Evolutionary conservation across 1,140 invertebrate species (phyloP).

Genomic region (Heliconius melpomene): DNA sequence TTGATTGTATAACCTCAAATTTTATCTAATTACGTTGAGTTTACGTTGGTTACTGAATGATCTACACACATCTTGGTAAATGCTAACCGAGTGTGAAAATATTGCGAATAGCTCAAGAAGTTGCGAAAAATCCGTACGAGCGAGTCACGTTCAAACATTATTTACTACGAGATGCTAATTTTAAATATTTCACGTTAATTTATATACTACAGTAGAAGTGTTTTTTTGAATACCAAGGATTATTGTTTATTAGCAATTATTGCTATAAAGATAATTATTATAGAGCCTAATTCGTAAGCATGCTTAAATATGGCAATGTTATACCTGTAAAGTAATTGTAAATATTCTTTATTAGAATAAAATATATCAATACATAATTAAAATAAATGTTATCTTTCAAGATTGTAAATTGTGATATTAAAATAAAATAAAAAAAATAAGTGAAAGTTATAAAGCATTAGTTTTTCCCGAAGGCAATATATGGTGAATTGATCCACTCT

Average conservation of each 20-base stretch:
- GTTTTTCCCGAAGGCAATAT: too few relatives aligned
- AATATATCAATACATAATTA: too few relatives aligned
- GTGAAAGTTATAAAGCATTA: too few relatives aligned
- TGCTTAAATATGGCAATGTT: neutral
- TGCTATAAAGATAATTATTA: neutral
- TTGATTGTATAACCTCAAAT: slow-evolving; percentile 1
- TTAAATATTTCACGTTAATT: neutral
- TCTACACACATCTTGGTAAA: slow-evolving; percentile 11
- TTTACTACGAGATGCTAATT: slow-evolving; percentile 2
- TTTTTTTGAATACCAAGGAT: slow-evolving; percentile 1
- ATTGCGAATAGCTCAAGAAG: neutral
- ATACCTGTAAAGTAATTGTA: neutral
- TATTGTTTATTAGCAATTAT: neutral
- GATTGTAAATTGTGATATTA: too few relatives aligned
- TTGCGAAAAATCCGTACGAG: slow-evolving; percentile 1
- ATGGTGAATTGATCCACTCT: too few relatives aligned
- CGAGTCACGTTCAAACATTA: neutral
- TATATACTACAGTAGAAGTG: neutral
- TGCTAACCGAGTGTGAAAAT: slow-evolving; percentile 4
- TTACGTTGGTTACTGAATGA: neutral
- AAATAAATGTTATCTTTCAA: too few relatives aligned
- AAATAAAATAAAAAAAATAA: too few relatives aligned
- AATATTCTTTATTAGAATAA: neutral
- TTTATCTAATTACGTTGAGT: slow-evolving; percentile 16
- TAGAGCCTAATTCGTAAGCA: neutral